Evolutionary conservation across 2,888 invertebrate species (phyloP), one percentile per base, ranked within the genome.

Genomic region (Parelbella ahira): DNA sequence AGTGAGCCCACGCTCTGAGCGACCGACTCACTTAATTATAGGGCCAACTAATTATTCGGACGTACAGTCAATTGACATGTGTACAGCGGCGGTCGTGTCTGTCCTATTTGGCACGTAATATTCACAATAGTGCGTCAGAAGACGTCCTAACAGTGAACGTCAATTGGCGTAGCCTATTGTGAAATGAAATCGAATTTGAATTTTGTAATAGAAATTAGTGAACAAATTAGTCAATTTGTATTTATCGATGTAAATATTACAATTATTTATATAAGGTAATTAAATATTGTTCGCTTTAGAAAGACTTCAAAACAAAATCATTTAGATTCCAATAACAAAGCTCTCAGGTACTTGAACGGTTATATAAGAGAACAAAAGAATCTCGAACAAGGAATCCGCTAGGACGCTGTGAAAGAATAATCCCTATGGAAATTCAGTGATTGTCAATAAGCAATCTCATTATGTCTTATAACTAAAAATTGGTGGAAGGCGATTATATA

Each of bases 11-110:
- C 47, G 42, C 48, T 50, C 50, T 55, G 33, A 44, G 51, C 51
- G 56, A 47, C 25, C 56, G 54, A 60, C 54, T 63, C 58, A 49
- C 68, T 68, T 70, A 65, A 72, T 69, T 70, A 68, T 56, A 50
- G 51, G 51, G 44, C 53, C 52, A 60, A 64, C 59, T 69, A 69
- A 73, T 71, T 73, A 65, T 52, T 47, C 59, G 53, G 45, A 44
- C 49, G 39, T 54, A 48, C 60, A 37, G 28, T 57, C 61, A 62
- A 60, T 61, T 53, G 54, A 52, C 33, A 8, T 24, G 5, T 33
- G n/a, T 25, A 23, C 8, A 9, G 13, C 15, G n/a, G n/a, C n/a
- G n/a, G n/a, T 24, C 12, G 24, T 10, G 9, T 24, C 5, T 6
- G 6, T 24, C 25, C 24, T 36, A 13, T 33, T 23, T 8, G 21